Evolutionary conservation across 2,888 invertebrate species (phyloP).

Genomic region (Himalopsyche japonica): DNA sequence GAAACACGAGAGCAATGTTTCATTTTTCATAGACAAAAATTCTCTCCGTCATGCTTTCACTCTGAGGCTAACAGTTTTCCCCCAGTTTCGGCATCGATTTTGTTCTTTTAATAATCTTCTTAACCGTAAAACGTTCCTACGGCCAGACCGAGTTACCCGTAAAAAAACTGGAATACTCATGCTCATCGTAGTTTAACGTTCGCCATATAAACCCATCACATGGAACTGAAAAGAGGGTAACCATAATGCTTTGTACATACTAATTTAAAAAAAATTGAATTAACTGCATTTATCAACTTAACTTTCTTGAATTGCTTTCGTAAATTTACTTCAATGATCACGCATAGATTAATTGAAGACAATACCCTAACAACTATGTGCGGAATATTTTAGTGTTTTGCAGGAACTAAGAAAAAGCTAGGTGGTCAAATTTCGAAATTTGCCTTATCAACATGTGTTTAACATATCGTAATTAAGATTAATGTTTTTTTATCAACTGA

Average conservation of each 20-base stretch:
- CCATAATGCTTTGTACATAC: not conserved
- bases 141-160: not conserved
- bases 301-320: too few relatives aligned
- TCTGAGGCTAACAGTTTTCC: not conserved
- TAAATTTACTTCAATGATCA: too few relatives aligned
- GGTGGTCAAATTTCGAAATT: too few relatives aligned
- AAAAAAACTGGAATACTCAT: not conserved
- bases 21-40: not conserved
- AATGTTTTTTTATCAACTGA: too few relatives aligned
- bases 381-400: too few relatives aligned
- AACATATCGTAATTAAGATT: too few relatives aligned
- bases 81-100: not conserved
- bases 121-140: not conserved
- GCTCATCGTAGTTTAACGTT: not conserved
- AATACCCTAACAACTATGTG: too few relatives aligned
- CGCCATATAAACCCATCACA: not conserved
- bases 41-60: not conserved
- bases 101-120: not conserved
- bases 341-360: too few relatives aligned
- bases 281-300: too few relatives aligned
- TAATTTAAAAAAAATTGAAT: too few relatives aligned
- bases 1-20: not conserved
- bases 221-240: not conserved
- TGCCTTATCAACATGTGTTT: too few relatives aligned
- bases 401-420: too few relatives aligned